Conservation (phyloP, 2,113 vertebrate species). For the Osmerus mordax region DNA sequence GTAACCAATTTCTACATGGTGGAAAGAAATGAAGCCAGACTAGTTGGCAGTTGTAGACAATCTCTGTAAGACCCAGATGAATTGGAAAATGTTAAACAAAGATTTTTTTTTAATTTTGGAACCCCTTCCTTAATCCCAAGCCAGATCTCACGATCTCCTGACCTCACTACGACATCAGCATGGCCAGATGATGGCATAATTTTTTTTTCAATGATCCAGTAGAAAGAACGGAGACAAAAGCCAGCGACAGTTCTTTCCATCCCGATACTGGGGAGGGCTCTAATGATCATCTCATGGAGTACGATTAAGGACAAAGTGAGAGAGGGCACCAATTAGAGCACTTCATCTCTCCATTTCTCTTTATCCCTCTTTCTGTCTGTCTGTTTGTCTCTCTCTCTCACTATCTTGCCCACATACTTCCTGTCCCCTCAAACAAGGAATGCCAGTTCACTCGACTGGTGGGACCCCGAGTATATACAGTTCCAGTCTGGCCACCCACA, state of each 20-base stretch:
- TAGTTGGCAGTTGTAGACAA: conserved; percentile 16
- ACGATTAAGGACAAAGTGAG: not conserved
- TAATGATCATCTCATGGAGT: not conserved
- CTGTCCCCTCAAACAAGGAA: conserved; percentile 9
- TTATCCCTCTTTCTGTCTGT: not conserved
- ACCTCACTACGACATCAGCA: conserved; percentile 38
- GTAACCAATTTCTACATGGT: conserved; percentile 24
- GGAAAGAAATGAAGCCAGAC: conserved; percentile 8
- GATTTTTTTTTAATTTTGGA: conserved; percentile 38
- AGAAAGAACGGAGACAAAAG: not conserved
- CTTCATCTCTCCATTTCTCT: not conserved
- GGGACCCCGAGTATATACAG: conserved; percentile 30
- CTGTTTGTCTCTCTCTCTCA: not conserved
- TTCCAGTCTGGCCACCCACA: conserved; percentile 13
- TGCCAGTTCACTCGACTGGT: conserved; percentile 12
- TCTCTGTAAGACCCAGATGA: conserved; percentile 12
- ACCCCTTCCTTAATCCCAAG: conserved; percentile 34
- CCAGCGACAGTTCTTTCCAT: not conserved
- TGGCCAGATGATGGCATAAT: conserved; percentile 20
- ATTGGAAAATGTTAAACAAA: conserved; percentile 37
- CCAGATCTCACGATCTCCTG: conserved; percentile 55
- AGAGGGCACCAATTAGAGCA: not conserved
- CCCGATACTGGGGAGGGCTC: not conserved
- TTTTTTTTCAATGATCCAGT: conserved; percentile 28
- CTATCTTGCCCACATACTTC: conserved; percentile 6